phyloP scores from a whole-genome alignment of 2,888 invertebrate genomes.

The Monopis laevigella region DNA sequence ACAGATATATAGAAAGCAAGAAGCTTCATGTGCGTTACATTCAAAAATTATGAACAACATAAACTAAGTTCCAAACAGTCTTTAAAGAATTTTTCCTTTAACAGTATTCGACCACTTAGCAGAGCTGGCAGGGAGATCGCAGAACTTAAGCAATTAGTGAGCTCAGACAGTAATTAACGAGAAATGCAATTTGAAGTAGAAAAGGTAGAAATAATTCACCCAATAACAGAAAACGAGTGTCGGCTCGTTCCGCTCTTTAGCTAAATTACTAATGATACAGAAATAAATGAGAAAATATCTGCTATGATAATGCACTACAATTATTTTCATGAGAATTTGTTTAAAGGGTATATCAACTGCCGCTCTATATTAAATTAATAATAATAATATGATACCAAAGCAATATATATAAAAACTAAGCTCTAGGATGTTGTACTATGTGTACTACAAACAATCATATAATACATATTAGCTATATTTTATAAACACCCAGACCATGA shows the following conservation, averaged over 20 bases:
- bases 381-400: no score
- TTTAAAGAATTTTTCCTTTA: constrained; percentile 52
- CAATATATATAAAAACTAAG: no score
- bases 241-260: constrained; percentile 45
- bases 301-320: no score
- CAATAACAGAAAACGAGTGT: constrained; percentile 39
- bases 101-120: constrained; percentile 55
- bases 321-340: no score
- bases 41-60: constrained; percentile 37
- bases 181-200: constrained; percentile 58
- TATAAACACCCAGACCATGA: no score
- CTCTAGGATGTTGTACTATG: no score
- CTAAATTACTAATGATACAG: constrained; percentile 55
- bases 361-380: no score
- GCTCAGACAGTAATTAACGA: constrained; percentile 63
- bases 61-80: constrained; percentile 46
- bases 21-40: background rate
- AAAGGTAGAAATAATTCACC: constrained; percentile 62
- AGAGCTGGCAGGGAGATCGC: constrained; percentile 53
- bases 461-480: no score
- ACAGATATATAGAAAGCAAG: no score
- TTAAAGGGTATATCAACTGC: no score
- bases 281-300: no score
- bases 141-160: constrained; percentile 66
- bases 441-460: no score